These are phyloP conservation scores for Zaprionus tsacasi DNA, from an alignment of 1,140 invertebrate genomes.

Conservation along the genomic window DNA sequence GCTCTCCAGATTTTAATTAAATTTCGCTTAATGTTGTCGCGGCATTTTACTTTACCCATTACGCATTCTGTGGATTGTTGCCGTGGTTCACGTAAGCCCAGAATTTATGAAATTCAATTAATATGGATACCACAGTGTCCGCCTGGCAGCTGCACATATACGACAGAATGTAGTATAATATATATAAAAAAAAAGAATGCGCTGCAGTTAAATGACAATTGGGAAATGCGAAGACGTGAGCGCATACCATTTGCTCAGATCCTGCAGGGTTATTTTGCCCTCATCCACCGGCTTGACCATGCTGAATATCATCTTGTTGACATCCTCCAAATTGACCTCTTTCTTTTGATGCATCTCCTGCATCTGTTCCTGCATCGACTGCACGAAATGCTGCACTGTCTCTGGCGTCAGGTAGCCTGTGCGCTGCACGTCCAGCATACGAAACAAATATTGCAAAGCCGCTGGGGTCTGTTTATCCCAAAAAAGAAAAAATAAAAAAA, in stretches of 20 bases:
- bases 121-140: conserved; percentile 96
- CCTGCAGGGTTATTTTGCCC: conserved; percentile 93
- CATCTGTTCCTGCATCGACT: conserved; percentile 96
- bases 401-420: conserved; percentile 95
- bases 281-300: conserved; percentile 97
- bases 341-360: conserved; percentile 91
- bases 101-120: conserved; percentile 98
- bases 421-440: conserved; percentile 95
- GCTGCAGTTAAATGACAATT: background rate
- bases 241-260: conserved; percentile 87
- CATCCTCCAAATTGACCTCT: conserved; percentile 95
- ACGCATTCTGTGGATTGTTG: conserved; percentile 84
- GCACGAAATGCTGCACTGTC: conserved; percentile 96
- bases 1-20: conserved; percentile 64
- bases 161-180: too few species aligned
- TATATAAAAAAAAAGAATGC: background rate
- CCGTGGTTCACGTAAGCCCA: conserved; percentile 98
- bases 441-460: conserved; percentile 95
- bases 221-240: background rate
- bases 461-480: conserved; percentile 86
- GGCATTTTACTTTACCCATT: conserved; percentile 46
- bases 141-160: conserved; percentile 91
- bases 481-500: background rate
- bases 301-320: conserved; percentile 99
- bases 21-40: conserved; percentile 58